Evolutionary conservation across 2,888 invertebrate genomes (phyloP), one percentile per base, ranked within the genome.

Genomic region (Pandemis heparana): DNA sequence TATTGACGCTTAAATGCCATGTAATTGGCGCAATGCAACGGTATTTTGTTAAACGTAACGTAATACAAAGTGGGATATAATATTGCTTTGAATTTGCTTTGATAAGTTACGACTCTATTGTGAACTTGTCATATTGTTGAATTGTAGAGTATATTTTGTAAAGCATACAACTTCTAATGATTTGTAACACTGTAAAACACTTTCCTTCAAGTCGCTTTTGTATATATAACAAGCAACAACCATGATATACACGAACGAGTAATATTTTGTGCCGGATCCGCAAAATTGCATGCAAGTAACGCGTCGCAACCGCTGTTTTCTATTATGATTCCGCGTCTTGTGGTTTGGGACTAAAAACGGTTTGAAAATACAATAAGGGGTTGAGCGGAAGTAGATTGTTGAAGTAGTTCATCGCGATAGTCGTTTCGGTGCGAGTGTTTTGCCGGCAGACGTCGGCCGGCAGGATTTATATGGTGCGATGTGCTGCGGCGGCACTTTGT

Each of bases 401-500:
- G 70, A 63, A 79, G 78, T 80, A 77, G 82, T 81, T 79, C 81
- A 82, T 83, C 82, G 82, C 79, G 84, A 85, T 85, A 83, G 82
- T 75, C 61, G 79, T 78, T 77, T 78, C 75, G 81, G 81, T 81
- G 81, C 77, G 83, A 83, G 82, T 81, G 82, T 79, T 84, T 82
- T 82, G 83, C 81, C 80, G 76, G 80, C 79, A 76, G 75, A 79
- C 79, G 82, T 83, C 82, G 78, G 78, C 76, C 74, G 64, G 70
- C 76, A 79, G 79, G 85, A 90, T 90, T 89, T 90, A 91, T 91
- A 85, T 87, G 83, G 85, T 88, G 86, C 85, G 81, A 83, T 85
- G 85, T 82, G 83, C 75, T 81, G 69, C 82, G 84, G 84, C 84
- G 84, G 85, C 84, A 84, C 86, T 87, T 87, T 86, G 86, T 87